Base-by-base conservation (phyloP, 2,797 vertebrate genomes). In the Scolopax rusticola region DNA sequence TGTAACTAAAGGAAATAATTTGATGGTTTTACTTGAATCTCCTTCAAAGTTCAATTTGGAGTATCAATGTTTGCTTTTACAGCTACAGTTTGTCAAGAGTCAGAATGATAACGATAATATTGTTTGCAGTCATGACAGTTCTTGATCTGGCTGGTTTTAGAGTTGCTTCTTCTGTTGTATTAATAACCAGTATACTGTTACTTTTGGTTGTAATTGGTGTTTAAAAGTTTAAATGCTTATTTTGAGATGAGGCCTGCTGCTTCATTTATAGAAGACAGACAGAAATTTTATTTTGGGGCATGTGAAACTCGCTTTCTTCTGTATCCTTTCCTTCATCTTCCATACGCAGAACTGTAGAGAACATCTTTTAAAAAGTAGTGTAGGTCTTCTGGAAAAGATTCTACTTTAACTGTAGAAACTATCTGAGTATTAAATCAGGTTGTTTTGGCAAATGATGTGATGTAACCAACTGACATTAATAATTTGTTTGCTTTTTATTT, bases 281-380 rank as follows among this genome's bases (percentile, higher is more conserved):
- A 48, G 15, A 70, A 75, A 20, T 43, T 12, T 2, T 2, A 1
- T 33, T 20, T 56, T 38, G 28, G 21, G 78, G 11, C 1, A 0
- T 38, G 14, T 47, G 45, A 61, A 75, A 43, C 45, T 50, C 56
- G 3, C 25, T 85, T 36, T 24, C 6, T 65, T 84, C 8, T 56
- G 0, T 25, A 8, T 82, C 3, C 9, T 86, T 80, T 67, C 6
- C 1, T 77, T 60, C 4, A 12, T 71, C 12, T 73, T 82, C 48
- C 8, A 8, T 28, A 27, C 5, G 8, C 20, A 40, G 16, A 79
- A n/a, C 50, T 87, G 14, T 71, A 36, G n/a, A 64, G 21, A 78
- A 36, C 0, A 2, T 16, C 2, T 56, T 61, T 20, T 54, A 27
- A 79, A 86, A 48, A 20, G 5, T 65, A 16, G 19, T 45, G 54